phyloP scores from a whole-genome alignment of 2,888 invertebrate species.

The Eudemis profundana region DNA sequence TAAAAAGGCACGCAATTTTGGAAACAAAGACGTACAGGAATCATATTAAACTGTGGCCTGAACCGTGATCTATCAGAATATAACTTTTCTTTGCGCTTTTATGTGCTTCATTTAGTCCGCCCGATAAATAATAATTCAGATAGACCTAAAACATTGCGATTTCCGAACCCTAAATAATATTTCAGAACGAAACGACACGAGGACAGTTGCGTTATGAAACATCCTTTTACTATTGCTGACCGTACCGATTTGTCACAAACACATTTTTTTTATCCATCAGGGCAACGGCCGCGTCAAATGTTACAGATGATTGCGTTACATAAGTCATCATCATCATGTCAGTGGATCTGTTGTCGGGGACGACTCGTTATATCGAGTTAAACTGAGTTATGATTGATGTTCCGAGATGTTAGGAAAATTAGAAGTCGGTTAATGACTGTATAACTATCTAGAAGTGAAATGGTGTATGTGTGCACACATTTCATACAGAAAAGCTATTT shows the following conservation, averaged over 20 bases:
- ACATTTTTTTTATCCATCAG: slow-evolving; percentile 55
- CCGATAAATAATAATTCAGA: too few species aligned
- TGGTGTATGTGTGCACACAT: neutral
- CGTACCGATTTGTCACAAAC: slow-evolving; percentile 25
- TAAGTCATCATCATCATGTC: slow-evolving; percentile 78
- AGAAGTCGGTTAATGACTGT: slow-evolving; percentile 50
- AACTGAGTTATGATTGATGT: slow-evolving; percentile 71
- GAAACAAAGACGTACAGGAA: too few species aligned
- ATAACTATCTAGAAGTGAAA: neutral
- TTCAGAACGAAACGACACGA: too few species aligned
- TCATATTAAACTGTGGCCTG: too few species aligned
- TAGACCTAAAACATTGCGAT: neutral
- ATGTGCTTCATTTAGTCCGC: too few species aligned
- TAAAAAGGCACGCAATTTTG: too few species aligned
- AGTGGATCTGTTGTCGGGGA: slow-evolving; percentile 67
- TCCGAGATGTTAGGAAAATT: slow-evolving; percentile 65
- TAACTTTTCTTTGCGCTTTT: too few species aligned
- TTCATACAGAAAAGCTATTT: neutral
- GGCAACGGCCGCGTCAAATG: slow-evolving; percentile 71
- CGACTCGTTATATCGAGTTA: slow-evolving; percentile 56
- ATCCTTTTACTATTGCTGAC: neutral
- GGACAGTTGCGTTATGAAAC: too few species aligned
- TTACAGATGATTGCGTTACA: slow-evolving; percentile 80
- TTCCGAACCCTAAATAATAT: neutral
- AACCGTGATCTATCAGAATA: too few species aligned